These are phyloP conservation scores for Dendrolimus kikuchii DNA, from an alignment of 1,140 invertebrate genomes.

Conservation along the genomic window DNA sequence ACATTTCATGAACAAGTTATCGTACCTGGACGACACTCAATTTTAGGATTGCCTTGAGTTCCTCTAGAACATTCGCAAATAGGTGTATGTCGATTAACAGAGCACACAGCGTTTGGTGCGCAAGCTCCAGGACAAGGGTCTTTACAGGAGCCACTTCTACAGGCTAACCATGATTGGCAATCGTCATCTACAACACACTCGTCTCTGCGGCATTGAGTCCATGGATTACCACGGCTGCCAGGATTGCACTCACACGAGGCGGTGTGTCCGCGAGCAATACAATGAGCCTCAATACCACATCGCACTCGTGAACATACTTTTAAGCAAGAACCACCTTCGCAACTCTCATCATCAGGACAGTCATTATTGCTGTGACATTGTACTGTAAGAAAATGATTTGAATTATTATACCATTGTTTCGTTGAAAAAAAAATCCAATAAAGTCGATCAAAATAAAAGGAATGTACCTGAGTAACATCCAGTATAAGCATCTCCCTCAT, in stretches of 20 bases:
- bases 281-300: slow-evolving; percentile 88
- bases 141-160: slow-evolving; percentile 81
- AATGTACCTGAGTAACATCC: slow-evolving; percentile 81
- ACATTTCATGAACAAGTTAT: too few relatives aligned
- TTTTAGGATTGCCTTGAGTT: slow-evolving; percentile 84
- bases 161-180: slow-evolving; percentile 83
- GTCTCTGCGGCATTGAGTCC: slow-evolving; percentile 81
- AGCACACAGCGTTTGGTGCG: slow-evolving; percentile 78
- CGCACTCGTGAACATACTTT: slow-evolving; percentile 86
- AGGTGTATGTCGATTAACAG: slow-evolving; percentile 82
- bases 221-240: slow-evolving; percentile 83
- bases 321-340: slow-evolving; percentile 87
- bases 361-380: slow-evolving; percentile 90
- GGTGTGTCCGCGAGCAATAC: slow-evolving; percentile 81
- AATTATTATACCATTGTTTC: slow-evolving; percentile 3
- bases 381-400: slow-evolving; percentile 68
- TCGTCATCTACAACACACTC: slow-evolving; percentile 84
- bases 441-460: slow-evolving; percentile 6
- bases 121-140: slow-evolving; percentile 87
- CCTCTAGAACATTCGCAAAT: slow-evolving; percentile 88
- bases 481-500: slow-evolving; percentile 87
- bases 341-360: slow-evolving; percentile 86
- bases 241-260: slow-evolving; percentile 86
- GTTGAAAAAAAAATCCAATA: background rate
- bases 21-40: slow-evolving; percentile 76